Evolutionary conservation across 2,888 invertebrate genomes (phyloP).

Genomic region (Dendrolimus pini): DNA sequence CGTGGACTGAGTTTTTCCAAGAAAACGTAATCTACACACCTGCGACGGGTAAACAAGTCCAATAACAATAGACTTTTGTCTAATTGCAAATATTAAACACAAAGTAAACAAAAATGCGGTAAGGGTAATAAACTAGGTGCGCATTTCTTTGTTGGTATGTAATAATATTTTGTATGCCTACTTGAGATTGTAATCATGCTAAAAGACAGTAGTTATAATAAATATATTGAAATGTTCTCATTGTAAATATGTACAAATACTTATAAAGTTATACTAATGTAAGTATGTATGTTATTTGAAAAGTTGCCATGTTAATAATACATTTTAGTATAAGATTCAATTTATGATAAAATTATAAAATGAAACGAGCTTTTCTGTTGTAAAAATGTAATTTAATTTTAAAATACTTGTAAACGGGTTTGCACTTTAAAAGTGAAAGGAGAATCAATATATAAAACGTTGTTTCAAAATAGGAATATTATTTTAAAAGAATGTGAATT

Average conservation of each 20-base stretch:
- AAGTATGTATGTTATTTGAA: slow-evolving; percentile 37
- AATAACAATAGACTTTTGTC: too few relatives aligned
- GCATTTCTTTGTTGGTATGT: too few relatives aligned
- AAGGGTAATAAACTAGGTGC: too few relatives aligned
- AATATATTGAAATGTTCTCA: not conserved
- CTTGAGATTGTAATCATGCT: not conserved
- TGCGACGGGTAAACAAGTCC: too few relatives aligned
- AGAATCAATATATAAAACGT: too few relatives aligned
- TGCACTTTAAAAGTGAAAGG: not conserved
- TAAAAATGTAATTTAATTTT: not conserved
- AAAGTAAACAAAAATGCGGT: too few relatives aligned
- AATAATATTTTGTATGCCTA: too few relatives aligned
- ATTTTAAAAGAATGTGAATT: too few relatives aligned
- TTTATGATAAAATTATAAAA: not conserved
- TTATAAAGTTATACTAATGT: not conserved
- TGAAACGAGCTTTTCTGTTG: not conserved
- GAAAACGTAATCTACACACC: too few relatives aligned
- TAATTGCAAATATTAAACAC: too few relatives aligned
- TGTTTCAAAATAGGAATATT: too few relatives aligned
- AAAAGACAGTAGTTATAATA: not conserved
- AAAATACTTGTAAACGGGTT: not conserved
- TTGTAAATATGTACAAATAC: not conserved
- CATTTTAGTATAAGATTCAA: slow-evolving; percentile 15
- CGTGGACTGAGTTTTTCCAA: too few relatives aligned
- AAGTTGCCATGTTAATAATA: slow-evolving; percentile 47